A percentile compares a stretch with the other conserved stretches of the same genome.
phyloP scores from a whole-genome alignment of 2,888 invertebrate species.

The Leptopilina drosophilae region DNA sequence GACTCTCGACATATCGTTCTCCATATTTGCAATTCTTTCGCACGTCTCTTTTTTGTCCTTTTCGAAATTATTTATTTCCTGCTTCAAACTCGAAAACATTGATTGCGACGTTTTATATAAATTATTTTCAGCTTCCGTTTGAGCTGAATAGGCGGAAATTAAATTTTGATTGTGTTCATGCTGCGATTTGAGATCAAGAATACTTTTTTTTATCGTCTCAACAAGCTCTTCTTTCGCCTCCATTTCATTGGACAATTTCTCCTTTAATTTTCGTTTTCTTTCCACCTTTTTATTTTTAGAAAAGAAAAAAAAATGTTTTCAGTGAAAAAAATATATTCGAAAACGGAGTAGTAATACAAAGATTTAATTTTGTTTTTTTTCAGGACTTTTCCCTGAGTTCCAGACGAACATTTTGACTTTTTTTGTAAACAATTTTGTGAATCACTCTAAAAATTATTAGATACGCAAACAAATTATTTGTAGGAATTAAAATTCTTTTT shows the following conservation, averaged over 20 bases:
- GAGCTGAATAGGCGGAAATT: slow-evolving; percentile 83
- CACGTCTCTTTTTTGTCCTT: slow-evolving; percentile 78
- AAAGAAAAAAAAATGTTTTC: neutral
- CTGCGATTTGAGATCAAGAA: slow-evolving; percentile 78
- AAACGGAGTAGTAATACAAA: too few relatives aligned
- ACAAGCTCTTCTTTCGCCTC: slow-evolving; percentile 77
- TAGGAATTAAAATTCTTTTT: too few relatives aligned
- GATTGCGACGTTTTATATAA: slow-evolving; percentile 78
- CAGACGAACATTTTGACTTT: too few relatives aligned
- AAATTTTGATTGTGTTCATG: slow-evolving; percentile 82
- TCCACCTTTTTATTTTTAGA: slow-evolving; percentile 73
- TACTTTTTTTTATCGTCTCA: slow-evolving; percentile 77
- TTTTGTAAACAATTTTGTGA: too few relatives aligned
- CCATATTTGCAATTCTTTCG: slow-evolving; percentile 74
- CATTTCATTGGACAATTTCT: slow-evolving; percentile 76
- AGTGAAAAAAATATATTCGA: neutral
- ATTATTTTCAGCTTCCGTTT: slow-evolving; percentile 84
- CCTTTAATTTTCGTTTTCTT: slow-evolving; percentile 77
- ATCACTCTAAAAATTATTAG: too few relatives aligned
- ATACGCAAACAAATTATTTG: too few relatives aligned
- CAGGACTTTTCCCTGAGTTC: too few relatives aligned
- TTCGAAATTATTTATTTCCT: slow-evolving; percentile 77
- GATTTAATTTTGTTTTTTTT: neutral
- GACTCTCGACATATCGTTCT: slow-evolving; percentile 78
- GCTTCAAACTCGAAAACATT: slow-evolving; percentile 77